Conservation (phyloP, 2,888 invertebrate genomes). For the Halictus ligatus region DNA sequence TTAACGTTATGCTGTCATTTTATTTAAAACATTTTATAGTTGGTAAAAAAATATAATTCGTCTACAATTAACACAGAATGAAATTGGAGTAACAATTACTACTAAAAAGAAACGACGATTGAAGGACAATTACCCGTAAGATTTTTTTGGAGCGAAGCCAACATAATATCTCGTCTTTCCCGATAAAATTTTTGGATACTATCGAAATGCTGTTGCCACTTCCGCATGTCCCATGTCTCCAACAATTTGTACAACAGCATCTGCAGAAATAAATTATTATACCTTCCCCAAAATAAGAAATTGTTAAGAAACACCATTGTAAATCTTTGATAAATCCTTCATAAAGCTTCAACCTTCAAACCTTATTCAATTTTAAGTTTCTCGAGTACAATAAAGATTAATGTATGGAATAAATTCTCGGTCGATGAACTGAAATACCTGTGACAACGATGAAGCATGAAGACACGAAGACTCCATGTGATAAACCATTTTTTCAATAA, state of each 20-base stretch:
- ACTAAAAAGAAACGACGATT: background rate
- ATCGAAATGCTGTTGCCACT: conserved; percentile 87
- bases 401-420: background rate
- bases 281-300: background rate
- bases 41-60: too few species aligned
- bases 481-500: conserved; percentile 87
- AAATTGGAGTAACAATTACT: background rate
- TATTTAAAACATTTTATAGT: background rate
- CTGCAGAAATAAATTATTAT: conserved; percentile 79
- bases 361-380: background rate
- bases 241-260: conserved; percentile 86
- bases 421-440: conserved; percentile 85
- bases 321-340: background rate
- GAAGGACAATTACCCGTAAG: conserved; percentile 84
- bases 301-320: background rate
- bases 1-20: background rate
- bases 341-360: too few species aligned
- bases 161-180: conserved; percentile 87
- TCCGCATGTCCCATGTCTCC: conserved; percentile 86
- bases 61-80: background rate
- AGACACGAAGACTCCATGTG: conserved; percentile 89
- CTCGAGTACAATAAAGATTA: background rate
- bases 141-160: conserved; percentile 86
- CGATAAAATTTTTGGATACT: conserved; percentile 88
- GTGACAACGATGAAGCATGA: conserved; percentile 88